A percentile compares a stretch with the other conserved stretches of the same genome.
Evolutionary conservation across 92 coral and sea anemone species (phyloP).

Genomic region (Plumapathes pennacea): DNA sequence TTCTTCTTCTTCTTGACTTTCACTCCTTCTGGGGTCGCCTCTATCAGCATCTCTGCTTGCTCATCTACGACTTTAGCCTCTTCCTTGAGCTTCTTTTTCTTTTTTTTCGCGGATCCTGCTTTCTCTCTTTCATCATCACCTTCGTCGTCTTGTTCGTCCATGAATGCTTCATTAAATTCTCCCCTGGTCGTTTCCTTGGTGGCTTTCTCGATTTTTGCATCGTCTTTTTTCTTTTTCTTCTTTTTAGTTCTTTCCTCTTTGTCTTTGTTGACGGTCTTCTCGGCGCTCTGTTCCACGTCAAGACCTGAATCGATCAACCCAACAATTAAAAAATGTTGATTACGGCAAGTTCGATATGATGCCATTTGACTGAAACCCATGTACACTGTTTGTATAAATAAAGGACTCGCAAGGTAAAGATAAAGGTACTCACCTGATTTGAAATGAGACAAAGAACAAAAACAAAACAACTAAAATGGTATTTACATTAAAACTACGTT

Average conservation of each 20-base stretch:
- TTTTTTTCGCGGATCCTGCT: constrained; percentile 3
- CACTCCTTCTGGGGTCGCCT: neutral
- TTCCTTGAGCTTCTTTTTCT: constrained; percentile 14
- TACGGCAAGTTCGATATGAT: no score
- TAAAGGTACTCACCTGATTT: no score
- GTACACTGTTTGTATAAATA: no score
- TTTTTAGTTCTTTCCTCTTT: constrained; percentile 12
- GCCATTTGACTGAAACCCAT: no score
- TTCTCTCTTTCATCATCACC: constrained; percentile 11
- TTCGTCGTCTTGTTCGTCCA: neutral
- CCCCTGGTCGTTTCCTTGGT: constrained; percentile 9
- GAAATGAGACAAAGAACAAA: no score
- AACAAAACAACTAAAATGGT: no score
- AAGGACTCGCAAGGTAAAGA: no score
- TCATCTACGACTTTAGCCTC: constrained; percentile 3
- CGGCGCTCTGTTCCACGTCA: no score
- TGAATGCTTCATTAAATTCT: constrained; percentile 32
- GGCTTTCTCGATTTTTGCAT: constrained; percentile 10
- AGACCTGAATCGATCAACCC: no score
- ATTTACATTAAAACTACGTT: no score
- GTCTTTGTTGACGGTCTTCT: no score
- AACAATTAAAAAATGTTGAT: no score
- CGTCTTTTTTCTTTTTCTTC: constrained; percentile 1
- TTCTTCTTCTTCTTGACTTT: neutral
- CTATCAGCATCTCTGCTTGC: neutral